phyloP scores from a whole-genome alignment of 2,888 invertebrate species.

The Reticulitermes lucifugus region DNA sequence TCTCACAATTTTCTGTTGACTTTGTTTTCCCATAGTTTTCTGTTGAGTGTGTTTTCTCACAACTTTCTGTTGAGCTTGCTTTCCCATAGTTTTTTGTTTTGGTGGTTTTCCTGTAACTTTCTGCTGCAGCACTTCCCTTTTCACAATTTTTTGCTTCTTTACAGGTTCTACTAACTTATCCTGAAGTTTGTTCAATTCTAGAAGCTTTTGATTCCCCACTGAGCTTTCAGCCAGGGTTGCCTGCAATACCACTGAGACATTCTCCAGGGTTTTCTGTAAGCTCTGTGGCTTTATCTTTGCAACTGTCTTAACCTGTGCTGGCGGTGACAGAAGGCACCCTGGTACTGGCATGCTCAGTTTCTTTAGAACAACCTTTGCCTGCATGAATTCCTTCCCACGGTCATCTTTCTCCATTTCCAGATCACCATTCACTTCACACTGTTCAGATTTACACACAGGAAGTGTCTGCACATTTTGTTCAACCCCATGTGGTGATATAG shows the following conservation, averaged over 20 bases:
- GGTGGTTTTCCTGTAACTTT: neutral
- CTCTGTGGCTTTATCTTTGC: neutral
- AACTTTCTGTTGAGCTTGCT: neutral
- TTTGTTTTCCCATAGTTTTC: neutral
- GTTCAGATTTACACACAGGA: too few species aligned
- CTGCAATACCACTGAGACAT: neutral
- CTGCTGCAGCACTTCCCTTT: neutral
- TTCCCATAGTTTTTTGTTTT: neutral
- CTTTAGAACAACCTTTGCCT: conserved; percentile 21
- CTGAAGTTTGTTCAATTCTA: neutral
- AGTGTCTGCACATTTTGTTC: too few species aligned
- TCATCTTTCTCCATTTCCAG: too few species aligned
- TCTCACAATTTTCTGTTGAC: neutral
- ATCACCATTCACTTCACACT: too few species aligned
- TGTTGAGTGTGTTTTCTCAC: neutral
- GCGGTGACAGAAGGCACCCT: neutral
- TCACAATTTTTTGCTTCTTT: neutral
- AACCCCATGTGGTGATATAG: too few species aligned
- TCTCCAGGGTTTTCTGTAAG: neutral
- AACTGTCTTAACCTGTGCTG: neutral
- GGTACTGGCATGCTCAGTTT: neutral
- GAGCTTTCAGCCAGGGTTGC: neutral
- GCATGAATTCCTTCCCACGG: neutral
- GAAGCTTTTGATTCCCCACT: neutral
- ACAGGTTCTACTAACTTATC: neutral